These are phyloP conservation scores for Clusia tigrina DNA, from an alignment of 2,888 invertebrate genomes.

Conservation along the genomic window DNA sequence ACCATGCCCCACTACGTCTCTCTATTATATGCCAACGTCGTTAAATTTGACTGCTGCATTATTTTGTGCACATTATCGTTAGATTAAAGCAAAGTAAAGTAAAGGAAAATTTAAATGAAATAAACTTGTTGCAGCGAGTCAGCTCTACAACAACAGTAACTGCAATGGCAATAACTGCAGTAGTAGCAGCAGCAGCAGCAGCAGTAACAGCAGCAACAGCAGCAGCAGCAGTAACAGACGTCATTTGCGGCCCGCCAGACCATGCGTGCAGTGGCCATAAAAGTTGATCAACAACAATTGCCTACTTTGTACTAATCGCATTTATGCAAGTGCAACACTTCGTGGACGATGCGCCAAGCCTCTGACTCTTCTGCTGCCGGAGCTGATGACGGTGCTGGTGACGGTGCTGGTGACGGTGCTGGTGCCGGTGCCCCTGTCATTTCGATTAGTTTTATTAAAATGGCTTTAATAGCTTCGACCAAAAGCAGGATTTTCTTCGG, in stretches of 20 bases:
- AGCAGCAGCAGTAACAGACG: neutral
- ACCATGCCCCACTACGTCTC: no score
- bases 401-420: conserved; percentile 19
- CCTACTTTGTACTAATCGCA: neutral
- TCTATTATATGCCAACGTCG: conserved; percentile 9
- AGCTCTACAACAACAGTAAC: no score
- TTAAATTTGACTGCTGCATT: conserved; percentile 19
- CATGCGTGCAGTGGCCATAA: neutral
- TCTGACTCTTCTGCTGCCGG: neutral
- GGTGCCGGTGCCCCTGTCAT: neutral
- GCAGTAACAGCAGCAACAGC: neutral
- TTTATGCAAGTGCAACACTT: neutral
- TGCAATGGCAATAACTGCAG: no score
- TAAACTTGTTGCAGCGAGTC: conserved; percentile 14
- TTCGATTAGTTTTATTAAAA: neutral
- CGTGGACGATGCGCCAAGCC: neutral
- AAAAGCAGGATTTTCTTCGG: no score
- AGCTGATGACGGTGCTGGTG: conserved; percentile 20
- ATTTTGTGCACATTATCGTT: conserved; percentile 18
- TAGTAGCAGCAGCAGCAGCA: no score
- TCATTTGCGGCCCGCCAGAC: no score
- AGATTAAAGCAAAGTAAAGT: neutral
- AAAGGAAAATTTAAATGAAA: conserved; percentile 4
- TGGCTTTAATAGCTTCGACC: neutral
- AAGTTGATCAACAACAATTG: neutral